phyloP scores from a whole-genome alignment of 2,113 vertebrate genomes.

The Chlamydotis undulata region DNA sequence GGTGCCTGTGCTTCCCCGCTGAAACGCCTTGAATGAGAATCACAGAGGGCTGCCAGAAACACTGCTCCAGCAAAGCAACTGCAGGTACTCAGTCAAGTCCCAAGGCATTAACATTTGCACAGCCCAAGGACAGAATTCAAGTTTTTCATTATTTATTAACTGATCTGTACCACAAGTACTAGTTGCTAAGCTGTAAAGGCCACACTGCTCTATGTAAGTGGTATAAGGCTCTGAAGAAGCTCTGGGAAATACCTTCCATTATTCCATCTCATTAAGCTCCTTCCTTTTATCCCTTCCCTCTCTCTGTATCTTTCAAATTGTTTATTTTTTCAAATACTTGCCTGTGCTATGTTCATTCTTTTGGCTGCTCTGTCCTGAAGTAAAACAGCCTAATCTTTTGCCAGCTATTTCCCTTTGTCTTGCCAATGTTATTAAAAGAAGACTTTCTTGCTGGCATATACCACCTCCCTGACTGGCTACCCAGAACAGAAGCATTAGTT shows the following conservation, averaged over 20 bases:
- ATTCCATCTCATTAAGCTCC: background rate
- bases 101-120: background rate
- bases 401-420: conserved; percentile 26
- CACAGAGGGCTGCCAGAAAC: fast-evolving
- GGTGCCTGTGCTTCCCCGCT: background rate
- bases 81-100: background rate
- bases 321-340: conserved; percentile 23
- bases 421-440: conserved; percentile 18
- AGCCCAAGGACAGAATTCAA: background rate
- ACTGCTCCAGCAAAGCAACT: background rate
- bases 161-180: background rate
- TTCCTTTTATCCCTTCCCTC: background rate
- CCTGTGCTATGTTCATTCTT: background rate
- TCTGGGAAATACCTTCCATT: background rate
- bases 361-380: background rate
- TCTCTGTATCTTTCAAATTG: background rate
- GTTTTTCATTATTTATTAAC: background rate
- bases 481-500: background rate
- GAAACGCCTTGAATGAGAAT: background rate
- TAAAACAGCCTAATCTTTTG: background rate
- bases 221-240: background rate
- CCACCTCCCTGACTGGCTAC: background rate
- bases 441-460: background rate
- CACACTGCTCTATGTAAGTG: background rate
- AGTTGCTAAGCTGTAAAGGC: background rate